Conservation (phyloP, 2,797 vertebrate species). For the Anniella stebbinsi region DNA sequence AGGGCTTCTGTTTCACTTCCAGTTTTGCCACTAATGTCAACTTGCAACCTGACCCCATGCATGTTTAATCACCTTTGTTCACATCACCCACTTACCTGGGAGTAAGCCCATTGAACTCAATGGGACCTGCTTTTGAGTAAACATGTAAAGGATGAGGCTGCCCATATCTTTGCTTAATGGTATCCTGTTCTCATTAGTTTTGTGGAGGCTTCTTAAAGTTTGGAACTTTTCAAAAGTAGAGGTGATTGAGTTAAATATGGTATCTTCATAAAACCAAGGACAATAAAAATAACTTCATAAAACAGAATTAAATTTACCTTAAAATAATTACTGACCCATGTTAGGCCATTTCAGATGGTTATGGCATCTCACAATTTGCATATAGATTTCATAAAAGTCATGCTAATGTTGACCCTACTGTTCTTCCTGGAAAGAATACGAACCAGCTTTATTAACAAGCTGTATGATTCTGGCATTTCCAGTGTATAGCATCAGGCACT, state of each 20-base stretch:
- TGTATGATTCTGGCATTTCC: neutral
- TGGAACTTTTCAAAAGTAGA: neutral
- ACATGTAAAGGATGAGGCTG: neutral
- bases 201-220: no score
- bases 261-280: neutral
- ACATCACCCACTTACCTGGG: neutral
- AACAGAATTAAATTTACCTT: neutral
- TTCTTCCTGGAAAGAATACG: neutral
- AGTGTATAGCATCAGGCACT: neutral
- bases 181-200: neutral
- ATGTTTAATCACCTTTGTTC: neutral
- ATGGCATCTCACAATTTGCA: neutral
- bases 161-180: neutral
- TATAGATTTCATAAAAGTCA: neutral
- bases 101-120: neutral
- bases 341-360: neutral
- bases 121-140: neutral
- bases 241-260: neutral
- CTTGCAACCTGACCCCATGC: no score
- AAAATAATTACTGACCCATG: neutral
- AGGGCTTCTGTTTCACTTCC: neutral
- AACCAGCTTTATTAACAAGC: neutral
- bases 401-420: neutral
- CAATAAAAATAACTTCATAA: neutral
- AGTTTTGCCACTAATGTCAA: neutral